These are phyloP conservation scores for cattle (Bos taurus) DNA, from an alignment of 2,113 vertebrate species.

Conservation along the genomic window DNA sequence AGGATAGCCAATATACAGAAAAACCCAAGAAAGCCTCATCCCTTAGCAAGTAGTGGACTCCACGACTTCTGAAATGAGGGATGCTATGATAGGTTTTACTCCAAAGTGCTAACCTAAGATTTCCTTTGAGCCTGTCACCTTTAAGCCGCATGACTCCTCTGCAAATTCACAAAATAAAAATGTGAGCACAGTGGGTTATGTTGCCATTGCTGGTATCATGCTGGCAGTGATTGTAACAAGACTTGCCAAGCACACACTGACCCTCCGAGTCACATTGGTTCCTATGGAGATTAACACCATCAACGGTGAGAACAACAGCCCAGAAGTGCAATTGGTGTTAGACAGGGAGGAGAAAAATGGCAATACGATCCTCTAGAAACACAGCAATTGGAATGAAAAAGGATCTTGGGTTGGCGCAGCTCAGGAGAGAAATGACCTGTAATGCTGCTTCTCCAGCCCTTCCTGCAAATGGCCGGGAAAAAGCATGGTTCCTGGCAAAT, in stretches of 20 bases:
- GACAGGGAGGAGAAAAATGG: slow-evolving; percentile 60
- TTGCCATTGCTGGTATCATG: slow-evolving; percentile 39
- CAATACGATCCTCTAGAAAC: slow-evolving; percentile 47
- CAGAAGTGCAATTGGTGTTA: slow-evolving; percentile 49
- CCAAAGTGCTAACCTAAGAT: slow-evolving; percentile 23
- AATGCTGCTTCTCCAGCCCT: slow-evolving; percentile 44
- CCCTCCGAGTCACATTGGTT: slow-evolving; percentile 62
- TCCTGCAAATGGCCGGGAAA: slow-evolving; percentile 50
- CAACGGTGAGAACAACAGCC: slow-evolving; percentile 38
- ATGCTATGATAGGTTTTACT: neutral
- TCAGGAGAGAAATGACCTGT: slow-evolving; percentile 49
- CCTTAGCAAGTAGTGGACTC: neutral
- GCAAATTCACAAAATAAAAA: slow-evolving; percentile 59
- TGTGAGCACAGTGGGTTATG: slow-evolving; percentile 48
- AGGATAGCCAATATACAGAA: neutral
- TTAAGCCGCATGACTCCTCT: slow-evolving; percentile 18
- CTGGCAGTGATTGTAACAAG: slow-evolving; percentile 57
- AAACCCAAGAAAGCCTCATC: neutral
- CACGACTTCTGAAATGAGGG: neutral
- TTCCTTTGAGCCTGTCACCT: slow-evolving; percentile 52
- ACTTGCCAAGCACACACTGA: slow-evolving; percentile 63
- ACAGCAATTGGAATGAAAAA: slow-evolving; percentile 66
- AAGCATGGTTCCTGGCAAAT: slow-evolving; percentile 37
- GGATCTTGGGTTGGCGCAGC: neutral
- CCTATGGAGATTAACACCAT: slow-evolving; percentile 66